Conservation (phyloP, 2,888 invertebrate species). For the Drosophila formosana region DNA sequence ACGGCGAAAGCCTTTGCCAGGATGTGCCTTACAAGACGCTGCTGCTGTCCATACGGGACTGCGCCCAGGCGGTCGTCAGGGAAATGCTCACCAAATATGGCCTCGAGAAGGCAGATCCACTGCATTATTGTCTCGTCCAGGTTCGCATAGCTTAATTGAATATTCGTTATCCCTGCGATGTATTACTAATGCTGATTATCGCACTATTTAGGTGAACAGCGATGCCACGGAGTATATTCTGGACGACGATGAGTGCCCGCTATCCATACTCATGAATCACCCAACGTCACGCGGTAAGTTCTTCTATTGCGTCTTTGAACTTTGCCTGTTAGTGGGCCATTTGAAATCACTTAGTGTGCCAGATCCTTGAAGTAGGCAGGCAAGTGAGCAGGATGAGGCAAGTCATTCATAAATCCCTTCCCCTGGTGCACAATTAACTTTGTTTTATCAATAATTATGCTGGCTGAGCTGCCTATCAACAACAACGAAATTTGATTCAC, state of each 20-base stretch:
- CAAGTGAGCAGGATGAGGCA: slow-evolving; percentile 2
- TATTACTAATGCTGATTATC: slow-evolving; percentile 2
- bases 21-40: slow-evolving; percentile 99
- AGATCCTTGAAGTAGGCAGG: slow-evolving; percentile 17
- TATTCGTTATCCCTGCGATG: not conserved
- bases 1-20: slow-evolving; percentile 97
- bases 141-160: slow-evolving; percentile 85
- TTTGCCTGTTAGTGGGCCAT: slow-evolving; percentile 57
- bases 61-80: slow-evolving; percentile 95
- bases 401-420: slow-evolving; percentile 62
- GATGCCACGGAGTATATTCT: slow-evolving; percentile 94
- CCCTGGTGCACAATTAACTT: slow-evolving; percentile 71
- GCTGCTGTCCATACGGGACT: slow-evolving; percentile 96
- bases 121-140: slow-evolving; percentile 97
- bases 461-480: slow-evolving; percentile 42
- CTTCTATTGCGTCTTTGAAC: not conserved
- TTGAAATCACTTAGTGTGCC: slow-evolving; percentile 70
- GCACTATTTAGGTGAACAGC: slow-evolving; percentile 87
- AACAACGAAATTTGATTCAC: slow-evolving; percentile 33
- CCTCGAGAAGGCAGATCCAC: slow-evolving; percentile 94
- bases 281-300: slow-evolving; percentile 93
- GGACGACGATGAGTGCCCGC: slow-evolving; percentile 98
- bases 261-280: slow-evolving; percentile 96
- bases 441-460: slow-evolving; percentile 84
- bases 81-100: slow-evolving; percentile 99